Conservation (phyloP, 2,888 invertebrate genomes). For the Lissonota sp. region DNA sequence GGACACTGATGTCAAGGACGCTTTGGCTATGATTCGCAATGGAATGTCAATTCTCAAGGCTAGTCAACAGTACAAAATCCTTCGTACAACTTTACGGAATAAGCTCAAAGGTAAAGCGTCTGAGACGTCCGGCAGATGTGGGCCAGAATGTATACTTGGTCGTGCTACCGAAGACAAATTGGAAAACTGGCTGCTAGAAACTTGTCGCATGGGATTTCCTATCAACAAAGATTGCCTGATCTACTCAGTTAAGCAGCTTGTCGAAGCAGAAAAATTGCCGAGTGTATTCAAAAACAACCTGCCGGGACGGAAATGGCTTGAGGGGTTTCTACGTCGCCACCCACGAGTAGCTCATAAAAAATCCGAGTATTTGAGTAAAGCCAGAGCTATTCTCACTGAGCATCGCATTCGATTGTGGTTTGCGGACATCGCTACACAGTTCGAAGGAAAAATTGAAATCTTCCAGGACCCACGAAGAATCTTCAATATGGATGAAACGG, state of each 20-base stretch:
- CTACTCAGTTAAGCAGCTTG: constrained; percentile 64
- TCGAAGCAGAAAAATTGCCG: constrained; percentile 55
- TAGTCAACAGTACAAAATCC: constrained; percentile 51
- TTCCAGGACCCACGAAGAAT: constrained; percentile 65
- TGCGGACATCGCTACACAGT: constrained; percentile 50
- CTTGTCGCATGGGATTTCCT: too few relatives aligned
- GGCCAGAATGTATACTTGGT: too few relatives aligned
- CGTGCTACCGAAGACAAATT: too few relatives aligned
- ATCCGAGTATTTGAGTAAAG: constrained; percentile 64
- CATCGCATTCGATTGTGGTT: constrained; percentile 66
- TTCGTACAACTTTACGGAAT: constrained; percentile 60
- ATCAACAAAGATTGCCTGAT: constrained; percentile 35
- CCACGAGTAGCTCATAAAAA: constrained; percentile 61
- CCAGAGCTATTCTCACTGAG: constrained; percentile 64
- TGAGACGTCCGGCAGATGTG: too few relatives aligned
- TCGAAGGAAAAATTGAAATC: constrained; percentile 58
- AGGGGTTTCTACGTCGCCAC: constrained; percentile 65
- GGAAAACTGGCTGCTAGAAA: too few relatives aligned
- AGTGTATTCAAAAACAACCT: constrained; percentile 61
- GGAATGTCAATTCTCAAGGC: constrained; percentile 54
- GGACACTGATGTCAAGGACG: constrained; percentile 36
- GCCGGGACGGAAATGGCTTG: constrained; percentile 66
- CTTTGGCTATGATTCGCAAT: constrained; percentile 41
- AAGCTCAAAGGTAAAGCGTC: constrained; percentile 41
- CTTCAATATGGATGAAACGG: constrained; percentile 71